Conservation (phyloP, 1,140 invertebrate genomes). For the Bombus superbus region DNA sequence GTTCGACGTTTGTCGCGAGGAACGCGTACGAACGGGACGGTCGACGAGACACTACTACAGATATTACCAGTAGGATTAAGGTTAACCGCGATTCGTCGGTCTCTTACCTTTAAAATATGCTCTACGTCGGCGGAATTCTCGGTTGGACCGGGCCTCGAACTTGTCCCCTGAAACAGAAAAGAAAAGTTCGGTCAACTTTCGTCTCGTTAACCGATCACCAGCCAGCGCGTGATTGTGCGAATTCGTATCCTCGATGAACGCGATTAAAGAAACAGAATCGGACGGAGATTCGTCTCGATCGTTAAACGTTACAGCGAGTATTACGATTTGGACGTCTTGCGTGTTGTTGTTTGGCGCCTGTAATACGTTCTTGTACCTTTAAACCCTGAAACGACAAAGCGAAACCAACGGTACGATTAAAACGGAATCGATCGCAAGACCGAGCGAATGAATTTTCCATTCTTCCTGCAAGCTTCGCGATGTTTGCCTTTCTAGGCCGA, state of each 20-base stretch:
- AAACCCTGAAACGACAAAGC: no score
- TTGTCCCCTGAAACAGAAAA: constrained; percentile 67
- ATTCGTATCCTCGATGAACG: no score
- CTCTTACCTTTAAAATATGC: constrained; percentile 76
- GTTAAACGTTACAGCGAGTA: no score
- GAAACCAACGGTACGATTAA: not conserved
- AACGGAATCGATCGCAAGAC: not conserved
- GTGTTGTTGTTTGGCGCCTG: no score
- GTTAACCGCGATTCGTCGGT: no score
- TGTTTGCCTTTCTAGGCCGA: not conserved
- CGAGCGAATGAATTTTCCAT: not conserved
- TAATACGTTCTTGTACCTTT: no score
- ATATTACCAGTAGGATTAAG: no score
- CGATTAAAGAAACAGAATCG: no score
- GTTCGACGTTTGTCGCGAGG: not conserved
- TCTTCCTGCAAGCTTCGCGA: not conserved
- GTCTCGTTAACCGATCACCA: not conserved
- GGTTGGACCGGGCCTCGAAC: constrained; percentile 57
- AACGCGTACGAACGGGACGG: not conserved
- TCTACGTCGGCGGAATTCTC: constrained; percentile 74
- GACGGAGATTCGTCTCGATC: no score
- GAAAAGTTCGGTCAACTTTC: not conserved
- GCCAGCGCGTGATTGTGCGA: not conserved
- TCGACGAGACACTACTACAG: no score
- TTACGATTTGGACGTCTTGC: no score